Evolutionary conservation across 2,888 invertebrate species (phyloP).

Genomic region (Sarcophaga subvicina): DNA sequence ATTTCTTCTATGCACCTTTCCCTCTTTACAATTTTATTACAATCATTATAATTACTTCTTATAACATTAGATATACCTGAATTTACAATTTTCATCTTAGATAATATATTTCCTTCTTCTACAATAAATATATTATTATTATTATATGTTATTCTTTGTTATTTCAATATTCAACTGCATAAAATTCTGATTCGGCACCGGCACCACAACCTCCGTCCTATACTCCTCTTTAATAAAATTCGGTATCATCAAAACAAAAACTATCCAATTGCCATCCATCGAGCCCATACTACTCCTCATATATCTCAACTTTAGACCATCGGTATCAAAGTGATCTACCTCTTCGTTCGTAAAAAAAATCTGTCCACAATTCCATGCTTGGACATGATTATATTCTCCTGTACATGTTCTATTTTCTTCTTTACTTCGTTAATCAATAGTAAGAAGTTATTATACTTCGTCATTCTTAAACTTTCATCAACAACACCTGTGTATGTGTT

Average conservation of each 20-base stretch:
- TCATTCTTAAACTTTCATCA: constrained; percentile 40
- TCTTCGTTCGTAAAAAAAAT: constrained; percentile 48
- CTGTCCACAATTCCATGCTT: constrained; percentile 44
- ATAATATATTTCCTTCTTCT: constrained; percentile 13
- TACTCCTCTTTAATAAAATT: not conserved
- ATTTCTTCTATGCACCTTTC: not conserved
- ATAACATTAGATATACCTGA: not conserved
- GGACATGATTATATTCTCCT: constrained; percentile 47
- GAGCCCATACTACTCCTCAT: constrained; percentile 25
- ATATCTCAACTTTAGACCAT: constrained; percentile 43
- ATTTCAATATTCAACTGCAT: not conserved
- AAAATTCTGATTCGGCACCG: constrained; percentile 10
- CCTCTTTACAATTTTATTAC: constrained; percentile 8
- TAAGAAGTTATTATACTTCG: constrained; percentile 30
- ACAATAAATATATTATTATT: not conserved
- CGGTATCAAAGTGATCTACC: constrained; percentile 43
- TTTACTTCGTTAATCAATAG: constrained; percentile 40
- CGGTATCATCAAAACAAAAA: constrained; percentile 22
- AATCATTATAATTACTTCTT: not conserved
- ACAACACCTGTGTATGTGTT: too few relatives aligned
- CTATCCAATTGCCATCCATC: constrained; percentile 2
- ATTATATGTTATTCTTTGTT: too few relatives aligned
- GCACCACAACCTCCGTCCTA: not conserved
- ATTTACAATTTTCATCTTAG: constrained; percentile 19
- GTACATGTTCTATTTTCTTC: constrained; percentile 28